Percentiles rank a stretch among this genome's conserved stretches.
Evolutionary conservation across 1,140 invertebrate genomes (phyloP).

Genomic region (Lethocerus indicus): DNA sequence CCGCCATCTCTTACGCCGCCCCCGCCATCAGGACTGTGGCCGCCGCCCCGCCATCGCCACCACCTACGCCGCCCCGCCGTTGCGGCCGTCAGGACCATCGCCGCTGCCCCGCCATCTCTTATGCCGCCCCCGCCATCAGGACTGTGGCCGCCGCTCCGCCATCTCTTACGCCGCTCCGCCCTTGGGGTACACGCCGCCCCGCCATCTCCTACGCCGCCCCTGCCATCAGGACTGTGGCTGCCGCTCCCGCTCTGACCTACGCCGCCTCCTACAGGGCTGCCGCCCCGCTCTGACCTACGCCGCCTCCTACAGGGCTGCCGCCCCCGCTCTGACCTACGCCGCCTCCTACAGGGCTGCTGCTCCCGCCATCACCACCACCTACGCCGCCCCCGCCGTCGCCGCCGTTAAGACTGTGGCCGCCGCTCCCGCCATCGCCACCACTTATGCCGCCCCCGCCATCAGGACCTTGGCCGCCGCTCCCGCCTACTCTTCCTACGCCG

Average conservation of each 20-base stretch:
- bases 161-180: constrained; percentile 5
- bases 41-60: constrained; percentile 16
- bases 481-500: constrained; percentile 9
- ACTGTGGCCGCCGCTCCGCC: constrained; percentile 16
- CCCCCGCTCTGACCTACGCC: constrained; percentile 11
- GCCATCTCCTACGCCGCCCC: constrained; percentile 13
- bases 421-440: constrained; percentile 6
- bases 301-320: constrained; percentile 13
- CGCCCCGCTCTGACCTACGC: constrained; percentile 14
- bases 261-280: too few relatives aligned
- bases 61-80: constrained; percentile 6
- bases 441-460: constrained; percentile 4
- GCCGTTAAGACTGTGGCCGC: constrained; percentile 10
- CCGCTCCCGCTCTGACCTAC: constrained; percentile 10
- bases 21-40: constrained; percentile 12
- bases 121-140: constrained; percentile 14
- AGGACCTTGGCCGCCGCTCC: constrained; percentile 10
- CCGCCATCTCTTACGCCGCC: constrained; percentile 13
- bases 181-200: constrained; percentile 12
- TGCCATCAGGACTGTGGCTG: constrained; percentile 12
- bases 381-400: constrained; percentile 10
- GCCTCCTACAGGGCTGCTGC: constrained; percentile 12
- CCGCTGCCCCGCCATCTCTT: constrained; percentile 13
- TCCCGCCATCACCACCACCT: constrained; percentile 7
- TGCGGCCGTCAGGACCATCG: constrained; percentile 10